Evolutionary conservation across 2,888 invertebrate genomes (phyloP).

Genomic region (Caenorhabditis japonica): DNA sequence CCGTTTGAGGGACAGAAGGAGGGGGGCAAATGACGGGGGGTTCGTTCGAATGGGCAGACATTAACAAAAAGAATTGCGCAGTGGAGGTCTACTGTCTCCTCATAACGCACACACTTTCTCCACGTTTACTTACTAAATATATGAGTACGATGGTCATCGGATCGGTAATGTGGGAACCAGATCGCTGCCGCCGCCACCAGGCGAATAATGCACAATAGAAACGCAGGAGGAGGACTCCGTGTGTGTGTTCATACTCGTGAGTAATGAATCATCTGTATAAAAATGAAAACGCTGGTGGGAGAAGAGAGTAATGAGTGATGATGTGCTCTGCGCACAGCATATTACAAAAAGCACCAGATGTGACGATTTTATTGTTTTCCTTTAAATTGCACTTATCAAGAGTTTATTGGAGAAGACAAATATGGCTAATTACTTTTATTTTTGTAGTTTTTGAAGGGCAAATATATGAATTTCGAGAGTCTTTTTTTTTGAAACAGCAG

Average conservation of each 20-base stretch:
- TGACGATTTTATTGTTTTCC: slow-evolving; percentile 25
- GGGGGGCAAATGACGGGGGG: slow-evolving; percentile 42
- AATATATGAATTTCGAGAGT: too few species aligned
- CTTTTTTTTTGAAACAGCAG: too few species aligned
- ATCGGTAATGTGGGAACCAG: slow-evolving; percentile 51
- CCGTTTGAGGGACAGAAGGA: slow-evolving; percentile 42
- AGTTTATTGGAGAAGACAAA: too few species aligned
- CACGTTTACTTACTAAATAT: slow-evolving; percentile 43
- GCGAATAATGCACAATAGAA: slow-evolving; percentile 37
- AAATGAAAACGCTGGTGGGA: slow-evolving; percentile 26
- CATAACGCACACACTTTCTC: slow-evolving; percentile 16
- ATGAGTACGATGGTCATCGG: slow-evolving; percentile 48
- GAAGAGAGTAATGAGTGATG: slow-evolving; percentile 45
- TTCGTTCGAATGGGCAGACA: slow-evolving; percentile 42
- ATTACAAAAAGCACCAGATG: slow-evolving; percentile 48
- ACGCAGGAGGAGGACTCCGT: slow-evolving; percentile 1
- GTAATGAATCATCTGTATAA: slow-evolving; percentile 48
- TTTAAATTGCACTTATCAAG: too few species aligned
- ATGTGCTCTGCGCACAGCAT: too few species aligned
- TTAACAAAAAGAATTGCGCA: slow-evolving; percentile 46
- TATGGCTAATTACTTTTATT: too few species aligned
- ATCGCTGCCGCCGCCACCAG: slow-evolving; percentile 1
- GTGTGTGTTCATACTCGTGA: slow-evolving; percentile 37
- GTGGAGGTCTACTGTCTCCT: slow-evolving; percentile 19
- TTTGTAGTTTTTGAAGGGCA: too few species aligned